These are phyloP conservation scores for Ctenosaura bakeri DNA, from an alignment of 2,797 vertebrate genomes.

Conservation along the genomic window DNA sequence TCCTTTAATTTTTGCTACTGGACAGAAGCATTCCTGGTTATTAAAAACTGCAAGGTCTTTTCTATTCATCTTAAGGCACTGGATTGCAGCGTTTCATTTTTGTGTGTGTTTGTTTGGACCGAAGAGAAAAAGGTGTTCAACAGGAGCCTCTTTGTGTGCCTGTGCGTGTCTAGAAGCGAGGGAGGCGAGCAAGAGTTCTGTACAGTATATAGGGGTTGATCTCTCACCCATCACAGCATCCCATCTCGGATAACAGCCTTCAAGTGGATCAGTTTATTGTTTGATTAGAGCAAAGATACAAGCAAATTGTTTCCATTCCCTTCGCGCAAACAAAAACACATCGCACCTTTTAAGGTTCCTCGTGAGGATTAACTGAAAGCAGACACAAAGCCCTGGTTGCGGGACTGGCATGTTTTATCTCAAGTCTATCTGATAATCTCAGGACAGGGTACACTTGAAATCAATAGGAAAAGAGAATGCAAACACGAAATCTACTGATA, in stretches of 20 bases:
- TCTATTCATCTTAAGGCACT: slow-evolving; percentile 25
- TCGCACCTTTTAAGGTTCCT: slow-evolving; percentile 71
- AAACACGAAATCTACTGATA: slow-evolving; percentile 36
- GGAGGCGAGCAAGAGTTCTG: background rate
- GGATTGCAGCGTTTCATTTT: slow-evolving; percentile 21
- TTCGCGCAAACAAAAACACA: slow-evolving; percentile 69
- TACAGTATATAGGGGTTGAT: slow-evolving; percentile 43
- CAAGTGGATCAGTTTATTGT: slow-evolving; percentile 80
- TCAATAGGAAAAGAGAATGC: slow-evolving; percentile 58
- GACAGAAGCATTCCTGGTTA: slow-evolving; percentile 18
- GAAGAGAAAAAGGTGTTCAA: slow-evolving; percentile 19
- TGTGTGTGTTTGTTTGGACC: fast-evolving
- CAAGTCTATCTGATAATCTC: slow-evolving; percentile 42
- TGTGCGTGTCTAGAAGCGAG: background rate
- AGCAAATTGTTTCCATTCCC: slow-evolving; percentile 78
- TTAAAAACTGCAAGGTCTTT: slow-evolving; percentile 16
- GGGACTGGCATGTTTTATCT: slow-evolving; percentile 80
- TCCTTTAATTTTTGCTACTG: background rate
- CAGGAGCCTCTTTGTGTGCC: background rate
- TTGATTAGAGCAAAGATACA: slow-evolving; percentile 75
- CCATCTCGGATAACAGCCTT: slow-evolving; percentile 67
- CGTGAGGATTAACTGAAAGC: slow-evolving; percentile 68
- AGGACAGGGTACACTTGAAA: slow-evolving; percentile 61
- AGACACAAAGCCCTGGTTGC: slow-evolving; percentile 78
- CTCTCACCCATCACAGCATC: slow-evolving; percentile 43